Evolutionary conservation across 2,113 vertebrate genomes (phyloP).

Genomic region (Cichladusa arquata): DNA sequence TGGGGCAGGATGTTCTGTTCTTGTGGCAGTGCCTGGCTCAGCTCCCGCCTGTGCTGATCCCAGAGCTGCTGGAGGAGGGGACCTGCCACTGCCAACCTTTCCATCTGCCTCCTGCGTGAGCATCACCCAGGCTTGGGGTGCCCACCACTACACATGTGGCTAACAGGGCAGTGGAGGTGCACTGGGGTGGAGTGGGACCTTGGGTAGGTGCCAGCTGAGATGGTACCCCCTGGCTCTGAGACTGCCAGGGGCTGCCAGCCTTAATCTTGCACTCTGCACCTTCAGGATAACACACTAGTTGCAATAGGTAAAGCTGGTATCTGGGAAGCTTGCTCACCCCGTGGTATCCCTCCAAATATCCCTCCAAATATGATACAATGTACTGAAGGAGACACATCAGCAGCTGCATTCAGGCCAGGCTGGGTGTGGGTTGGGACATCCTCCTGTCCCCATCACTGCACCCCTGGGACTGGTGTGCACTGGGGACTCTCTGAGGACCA

Average conservation of each 20-base stretch:
- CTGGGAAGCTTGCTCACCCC: background rate
- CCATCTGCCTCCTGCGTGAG: background rate
- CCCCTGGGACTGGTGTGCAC: background rate
- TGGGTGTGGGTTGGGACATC: background rate
- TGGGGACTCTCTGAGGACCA: background rate
- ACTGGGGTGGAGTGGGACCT: background rate
- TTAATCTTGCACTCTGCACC: background rate
- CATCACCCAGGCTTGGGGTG: fast-evolving
- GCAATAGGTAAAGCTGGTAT: background rate
- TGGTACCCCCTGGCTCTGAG: background rate
- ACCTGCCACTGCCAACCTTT: fast-evolving
- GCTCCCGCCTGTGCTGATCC: fast-evolving
- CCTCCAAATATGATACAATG: background rate
- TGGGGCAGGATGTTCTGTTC: constrained; percentile 20
- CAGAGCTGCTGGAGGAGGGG: background rate
- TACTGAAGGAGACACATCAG: background rate
- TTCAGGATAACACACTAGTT: background rate
- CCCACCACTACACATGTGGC: background rate
- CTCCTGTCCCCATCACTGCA: background rate
- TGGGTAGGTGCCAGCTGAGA: background rate
- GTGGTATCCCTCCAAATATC: background rate
- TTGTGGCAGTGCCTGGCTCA: fast-evolving
- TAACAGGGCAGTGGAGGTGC: background rate
- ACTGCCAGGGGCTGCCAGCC: background rate
- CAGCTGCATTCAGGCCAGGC: background rate